Conservation (phyloP, 2,888 invertebrate genomes). For the Hypercompe scribonia region DNA sequence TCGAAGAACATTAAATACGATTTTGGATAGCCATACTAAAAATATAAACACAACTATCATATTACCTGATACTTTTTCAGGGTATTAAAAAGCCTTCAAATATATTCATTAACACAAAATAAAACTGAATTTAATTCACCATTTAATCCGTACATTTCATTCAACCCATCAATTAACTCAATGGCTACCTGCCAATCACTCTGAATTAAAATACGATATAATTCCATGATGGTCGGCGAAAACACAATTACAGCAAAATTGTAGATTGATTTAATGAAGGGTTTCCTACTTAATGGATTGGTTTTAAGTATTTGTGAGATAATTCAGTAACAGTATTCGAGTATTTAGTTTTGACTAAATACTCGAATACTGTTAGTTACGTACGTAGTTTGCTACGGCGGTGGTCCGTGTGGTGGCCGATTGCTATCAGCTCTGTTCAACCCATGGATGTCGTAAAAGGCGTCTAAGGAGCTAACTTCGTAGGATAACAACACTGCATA, state of each 20-base stretch:
- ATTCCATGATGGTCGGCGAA: conserved; percentile 22
- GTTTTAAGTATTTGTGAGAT: neutral
- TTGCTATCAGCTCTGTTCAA: too few species aligned
- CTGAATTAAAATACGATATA: conserved; percentile 27
- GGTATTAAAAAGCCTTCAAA: neutral
- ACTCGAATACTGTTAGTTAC: too few species aligned
- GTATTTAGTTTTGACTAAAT: too few species aligned
- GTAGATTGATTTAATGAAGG: neutral
- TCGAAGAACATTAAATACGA: too few species aligned
- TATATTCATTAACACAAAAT: neutral
- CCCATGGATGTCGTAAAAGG: too few species aligned
- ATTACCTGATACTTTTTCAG: neutral
- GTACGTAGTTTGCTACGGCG: too few species aligned
- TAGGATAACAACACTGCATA: too few species aligned
- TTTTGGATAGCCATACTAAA: too few species aligned
- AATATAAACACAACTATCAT: neutral
- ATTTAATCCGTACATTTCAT: conserved; percentile 35
- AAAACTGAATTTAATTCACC: neutral
- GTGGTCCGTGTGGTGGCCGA: too few species aligned
- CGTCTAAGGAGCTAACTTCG: too few species aligned
- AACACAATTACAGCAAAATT: conserved; percentile 14
- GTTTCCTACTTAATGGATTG: neutral
- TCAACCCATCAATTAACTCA: conserved; percentile 44
- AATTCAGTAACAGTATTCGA: too few species aligned
- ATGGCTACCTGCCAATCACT: conserved; percentile 34